Conservation (phyloP, 1,140 invertebrate genomes). For the Dreissena rostriformis region DNA sequence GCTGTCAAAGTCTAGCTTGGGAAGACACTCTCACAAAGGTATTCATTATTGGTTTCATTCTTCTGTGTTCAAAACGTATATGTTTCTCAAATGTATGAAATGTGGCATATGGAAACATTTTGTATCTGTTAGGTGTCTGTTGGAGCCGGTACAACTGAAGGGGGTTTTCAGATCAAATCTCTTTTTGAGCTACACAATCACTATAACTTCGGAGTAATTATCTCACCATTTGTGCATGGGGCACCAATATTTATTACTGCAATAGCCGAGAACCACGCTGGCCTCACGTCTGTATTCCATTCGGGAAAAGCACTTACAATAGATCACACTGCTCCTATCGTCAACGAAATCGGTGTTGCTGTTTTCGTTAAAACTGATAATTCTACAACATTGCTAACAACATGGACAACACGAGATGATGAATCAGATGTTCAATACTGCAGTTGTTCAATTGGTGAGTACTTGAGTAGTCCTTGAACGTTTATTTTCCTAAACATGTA, state of each 20-base stretch:
- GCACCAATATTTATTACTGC: conserved; percentile 43
- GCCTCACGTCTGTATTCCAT: conserved; percentile 40
- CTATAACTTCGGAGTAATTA: conserved; percentile 13
- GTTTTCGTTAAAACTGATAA: not conserved
- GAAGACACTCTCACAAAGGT: not conserved
- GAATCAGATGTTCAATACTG: conserved; percentile 50
- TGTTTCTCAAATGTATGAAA: not conserved
- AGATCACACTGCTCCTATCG: conserved; percentile 49
- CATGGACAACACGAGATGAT: conserved; percentile 39
- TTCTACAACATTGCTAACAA: not conserved
- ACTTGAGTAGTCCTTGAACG: too few species aligned
- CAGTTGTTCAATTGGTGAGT: conserved; percentile 46
- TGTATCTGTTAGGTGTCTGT: conserved; percentile 12
- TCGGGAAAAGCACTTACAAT: conserved; percentile 28
- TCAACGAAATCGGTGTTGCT: conserved; percentile 9
- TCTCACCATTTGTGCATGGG: conserved; percentile 36
- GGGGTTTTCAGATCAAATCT: conserved; percentile 51
- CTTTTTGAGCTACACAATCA: conserved; percentile 10
- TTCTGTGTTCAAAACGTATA: not conserved
- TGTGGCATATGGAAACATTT: not conserved
- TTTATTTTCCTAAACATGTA: too few species aligned
- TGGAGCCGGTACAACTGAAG: conserved; percentile 54
- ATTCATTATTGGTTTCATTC: not conserved
- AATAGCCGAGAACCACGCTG: conserved; percentile 55
- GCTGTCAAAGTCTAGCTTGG: not conserved